Conservation (phyloP, 2,113 vertebrate genomes). For the Xenopus borealis region DNA sequence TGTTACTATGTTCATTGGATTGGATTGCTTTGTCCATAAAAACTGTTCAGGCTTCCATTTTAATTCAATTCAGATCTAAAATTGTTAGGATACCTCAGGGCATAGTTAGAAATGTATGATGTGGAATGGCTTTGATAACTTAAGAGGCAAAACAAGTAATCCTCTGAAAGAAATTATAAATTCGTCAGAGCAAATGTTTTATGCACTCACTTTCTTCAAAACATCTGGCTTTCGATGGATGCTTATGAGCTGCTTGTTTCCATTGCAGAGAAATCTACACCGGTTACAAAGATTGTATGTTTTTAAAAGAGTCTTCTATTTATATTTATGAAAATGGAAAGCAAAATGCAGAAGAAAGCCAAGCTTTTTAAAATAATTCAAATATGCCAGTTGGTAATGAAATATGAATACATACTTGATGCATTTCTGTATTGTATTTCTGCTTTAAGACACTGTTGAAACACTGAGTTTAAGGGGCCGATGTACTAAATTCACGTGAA, state of each 20-base stretch:
- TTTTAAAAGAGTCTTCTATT: too few species aligned
- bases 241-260: conserved; percentile 15
- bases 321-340: too few species aligned
- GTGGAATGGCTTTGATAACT: conserved; percentile 21
- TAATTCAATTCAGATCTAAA: conserved; percentile 12
- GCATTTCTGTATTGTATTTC: too few species aligned
- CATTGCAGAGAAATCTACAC: background rate
- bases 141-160: conserved; percentile 12
- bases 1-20: too few species aligned
- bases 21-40: background rate
- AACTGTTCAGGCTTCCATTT: conserved; percentile 21
- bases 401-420: too few species aligned
- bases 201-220: conserved; percentile 21
- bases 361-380: too few species aligned
- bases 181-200: conserved; percentile 16
- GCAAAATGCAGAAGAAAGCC: too few species aligned
- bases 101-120: conserved; percentile 38
- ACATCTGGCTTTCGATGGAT: conserved; percentile 30
- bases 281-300: too few species aligned
- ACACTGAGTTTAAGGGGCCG: too few species aligned
- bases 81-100: conserved; percentile 16
- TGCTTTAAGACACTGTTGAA: too few species aligned
- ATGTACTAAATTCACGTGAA: too few species aligned
- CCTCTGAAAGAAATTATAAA: conserved; percentile 30
- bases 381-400: too few species aligned